Evolutionary conservation across 2,113 vertebrate genomes (phyloP), one percentile per base, ranked within the genome.

Genomic region (Eudyptes chrysolophus): DNA sequence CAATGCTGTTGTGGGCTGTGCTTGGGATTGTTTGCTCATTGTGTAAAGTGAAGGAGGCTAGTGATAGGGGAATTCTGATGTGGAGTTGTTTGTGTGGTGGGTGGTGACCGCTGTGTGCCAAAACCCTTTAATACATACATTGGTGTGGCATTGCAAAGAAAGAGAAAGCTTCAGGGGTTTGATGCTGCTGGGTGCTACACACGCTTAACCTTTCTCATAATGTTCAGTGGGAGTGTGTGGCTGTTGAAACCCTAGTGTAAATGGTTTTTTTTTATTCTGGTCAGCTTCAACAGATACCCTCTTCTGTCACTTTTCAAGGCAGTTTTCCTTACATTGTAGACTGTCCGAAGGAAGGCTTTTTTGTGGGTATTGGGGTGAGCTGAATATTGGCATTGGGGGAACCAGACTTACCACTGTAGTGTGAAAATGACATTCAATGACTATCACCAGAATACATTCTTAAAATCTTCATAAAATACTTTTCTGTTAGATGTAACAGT

Each of bases 291-390:
- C 8, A 61, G 21, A 52, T 40, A 48, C 4, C 27, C 9, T 68
- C 26, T 66, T 48, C n/a, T 12, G 29, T 86, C 61, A 29, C 61
- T 77, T 92, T 34, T 70, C 69, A 82, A 69, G 36, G 8, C 7
- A 30, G 40, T 69, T 52, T 49, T 68, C 51, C 24, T 80, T 46
- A 4, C 20, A 5, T 22, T 42, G 42, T 42, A 42, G 44, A 9
- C 44, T 22, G 44, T 46, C 44, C 2, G 17, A 46, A 46, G 44
- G 44, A 46, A 76, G 25, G 11, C 1, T 6, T 11, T 21, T 42
- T 21, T 36, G 10, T 44, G 42, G 18, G 1, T 70, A 16, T 29
- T 2, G 2, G 1, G 2, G 3, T 3, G 3, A 77, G 38, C 1
- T 71, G 61, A 48, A 52, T 55, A 38, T 34, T 84, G 46, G 30